Evolutionary conservation across 1,140 invertebrate genomes (phyloP).

Genomic region (Panonychus citri): DNA sequence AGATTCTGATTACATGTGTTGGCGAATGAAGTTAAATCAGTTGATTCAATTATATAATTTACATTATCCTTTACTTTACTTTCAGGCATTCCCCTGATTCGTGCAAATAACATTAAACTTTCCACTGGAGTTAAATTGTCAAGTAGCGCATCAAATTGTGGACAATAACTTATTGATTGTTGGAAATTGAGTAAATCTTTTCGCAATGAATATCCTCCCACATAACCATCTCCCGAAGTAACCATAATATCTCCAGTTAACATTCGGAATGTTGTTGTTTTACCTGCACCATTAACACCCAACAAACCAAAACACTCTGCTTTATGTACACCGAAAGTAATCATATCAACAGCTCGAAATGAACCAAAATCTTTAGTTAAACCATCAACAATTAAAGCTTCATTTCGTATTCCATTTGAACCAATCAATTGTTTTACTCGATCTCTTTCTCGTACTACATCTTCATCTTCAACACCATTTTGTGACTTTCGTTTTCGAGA

Average conservation of each 20-base stretch:
- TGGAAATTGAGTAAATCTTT: constrained; percentile 31
- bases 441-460: constrained; percentile 1
- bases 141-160: constrained; percentile 47
- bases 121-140: constrained; percentile 36
- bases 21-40: not conserved
- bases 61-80: not conserved
- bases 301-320: constrained; percentile 29
- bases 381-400: constrained; percentile 10
- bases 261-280: constrained; percentile 23
- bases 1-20: not conserved
- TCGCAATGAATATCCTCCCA: constrained; percentile 1
- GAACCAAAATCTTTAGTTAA: constrained; percentile 11
- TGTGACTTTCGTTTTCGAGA: no score
- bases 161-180: constrained; percentile 29
- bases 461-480: not conserved
- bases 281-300: constrained; percentile 24
- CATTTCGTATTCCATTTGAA: not conserved
- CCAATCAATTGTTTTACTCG: not conserved
- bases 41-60: not conserved
- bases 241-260: constrained; percentile 21
- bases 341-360: constrained; percentile 13
- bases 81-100: not conserved
- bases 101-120: not conserved
- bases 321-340: constrained; percentile 17
- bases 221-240: constrained; percentile 19